Evolutionary conservation across 23 tunicate species (phyloP), one percentile per base, ranked within the genome.

Genomic region (Corella eumyota): DNA sequence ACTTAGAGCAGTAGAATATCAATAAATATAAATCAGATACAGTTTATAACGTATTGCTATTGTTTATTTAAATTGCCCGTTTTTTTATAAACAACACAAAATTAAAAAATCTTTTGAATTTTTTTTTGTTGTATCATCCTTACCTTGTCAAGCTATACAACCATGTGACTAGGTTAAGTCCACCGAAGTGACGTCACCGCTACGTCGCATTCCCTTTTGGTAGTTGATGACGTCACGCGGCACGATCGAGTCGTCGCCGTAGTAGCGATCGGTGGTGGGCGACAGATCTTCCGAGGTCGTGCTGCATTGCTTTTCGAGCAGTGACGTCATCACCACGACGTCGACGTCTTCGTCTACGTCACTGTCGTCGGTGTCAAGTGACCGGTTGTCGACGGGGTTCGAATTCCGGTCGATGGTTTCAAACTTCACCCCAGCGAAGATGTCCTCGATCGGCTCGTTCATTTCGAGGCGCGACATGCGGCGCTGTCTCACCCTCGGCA

Each of bases 361-460:
- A 64, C 54, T 61, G 34, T 72, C 73, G 49, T 72, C 79, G 0
- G 45, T 63, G 61, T 47, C 44, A 36, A 11, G 58, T 36, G 40
- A 37, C 35, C 28, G 19, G 4, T 22, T 51, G 2, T n/a, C 66
- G 30, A 40, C 34, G 47, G 27, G 25, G 29, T 62, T 24, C 34
- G 29, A 1, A 15, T 56, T 68, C 40, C 68, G 67, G 3, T 86
- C 75, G 34, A 88, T 73, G 32, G 63, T 78, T 53, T 61, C 74
- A 30, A 88, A 88, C 45, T 71, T 62, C 1, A 88, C 60, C 27
- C 67, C 96, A 6, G 87, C 36, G 66, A 88, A 88, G 62, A 88
- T 71, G 36, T 88, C 96, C 58, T 88, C 96, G 25, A 88, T 88
- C 27, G 96, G 96, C 20, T 80, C 79, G 77, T 81, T 81, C 81